Evolutionary conservation across 2,797 vertebrate genomes (phyloP), one percentile per base, ranked within the genome.

Genomic region (Chromobotia macracanthus): DNA sequence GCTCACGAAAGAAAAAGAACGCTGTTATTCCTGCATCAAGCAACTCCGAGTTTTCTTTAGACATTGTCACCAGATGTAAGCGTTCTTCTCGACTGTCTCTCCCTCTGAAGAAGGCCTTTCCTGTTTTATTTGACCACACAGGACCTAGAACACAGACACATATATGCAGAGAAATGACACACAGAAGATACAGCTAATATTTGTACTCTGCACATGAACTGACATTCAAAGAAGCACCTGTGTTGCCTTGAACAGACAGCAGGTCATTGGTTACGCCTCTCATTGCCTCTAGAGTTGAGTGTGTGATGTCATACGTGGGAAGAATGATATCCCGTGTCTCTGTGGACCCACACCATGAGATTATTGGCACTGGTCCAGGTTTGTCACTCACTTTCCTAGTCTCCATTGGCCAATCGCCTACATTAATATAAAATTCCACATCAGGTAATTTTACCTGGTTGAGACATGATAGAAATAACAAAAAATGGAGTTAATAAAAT

Each of bases 391-490:
- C 85, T 12, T 87, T 92, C 69, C 93, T 90, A 2, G 92, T 92
- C 87, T 98, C 96, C 65, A 98, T 82, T 0, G 96, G 96, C 96
- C 96, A 98, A 80, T 98, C 97, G 8, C 96, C 96, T 72, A 98
- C 95, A n/a, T 97, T 98, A 75, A 98, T 87, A 87, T 94, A 97
- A 87, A 99, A 96, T 87, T 98, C 96, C 75, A 96, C 89, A 25
- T 98, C 94, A 1, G 96, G 96, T 23, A 98, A 84, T 79, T 0
- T 89, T 70, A 97, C 95, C 96, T 98, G 61, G 9, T 72, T 63
- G 46, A 51, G 28, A 46, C 23, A 41, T n/a, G 4, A 31, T 15
- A n/a, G 2, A 75, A 7, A 61, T 3, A 13, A 53, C 11, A 16
- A 31, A 12, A 41, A 23, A 41, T 21, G 13, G 12, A 7, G 18